Percentiles rank a stretch among this genome's conserved stretches.
Conservation (phyloP, 2,797 vertebrate genomes). For the Meda fulgida region DNA sequence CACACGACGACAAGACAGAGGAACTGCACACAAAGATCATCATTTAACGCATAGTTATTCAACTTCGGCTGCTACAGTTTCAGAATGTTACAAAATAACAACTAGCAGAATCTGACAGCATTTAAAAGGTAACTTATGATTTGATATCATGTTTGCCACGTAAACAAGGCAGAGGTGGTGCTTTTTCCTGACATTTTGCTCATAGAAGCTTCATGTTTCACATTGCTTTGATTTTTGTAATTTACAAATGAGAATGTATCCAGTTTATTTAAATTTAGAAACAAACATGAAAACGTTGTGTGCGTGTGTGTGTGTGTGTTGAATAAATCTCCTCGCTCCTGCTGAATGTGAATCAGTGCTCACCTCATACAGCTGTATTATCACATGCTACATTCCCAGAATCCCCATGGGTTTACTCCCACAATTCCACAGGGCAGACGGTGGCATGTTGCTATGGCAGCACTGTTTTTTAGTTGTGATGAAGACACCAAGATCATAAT, state of each 20-base stretch:
- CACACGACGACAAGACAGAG: too few relatives aligned
- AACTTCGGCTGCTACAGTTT: not conserved
- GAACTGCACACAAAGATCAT: too few relatives aligned
- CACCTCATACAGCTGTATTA: not conserved
- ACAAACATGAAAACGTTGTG: too few relatives aligned
- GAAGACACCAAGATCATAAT: not conserved
- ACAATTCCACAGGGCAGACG: not conserved
- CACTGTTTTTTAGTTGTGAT: not conserved
- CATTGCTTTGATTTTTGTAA: not conserved
- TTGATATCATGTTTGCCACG: not conserved
- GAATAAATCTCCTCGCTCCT: too few relatives aligned
- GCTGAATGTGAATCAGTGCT: not conserved
- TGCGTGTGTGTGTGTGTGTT: too few relatives aligned
- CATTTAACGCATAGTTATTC: too few relatives aligned
- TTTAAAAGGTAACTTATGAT: not conserved
- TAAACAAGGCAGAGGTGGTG: not conserved
- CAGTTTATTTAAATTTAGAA: not conserved
- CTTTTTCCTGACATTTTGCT: not conserved
- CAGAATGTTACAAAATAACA: not conserved
- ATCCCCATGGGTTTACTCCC: not conserved
- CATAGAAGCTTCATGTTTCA: not conserved
- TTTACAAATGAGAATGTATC: too few relatives aligned
- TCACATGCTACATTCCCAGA: not conserved
- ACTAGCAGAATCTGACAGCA: not conserved
- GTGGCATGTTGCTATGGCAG: constrained; percentile 7